Conservation (phyloP, 2,888 invertebrate genomes). For the Hirtodrosophila confusa region DNA sequence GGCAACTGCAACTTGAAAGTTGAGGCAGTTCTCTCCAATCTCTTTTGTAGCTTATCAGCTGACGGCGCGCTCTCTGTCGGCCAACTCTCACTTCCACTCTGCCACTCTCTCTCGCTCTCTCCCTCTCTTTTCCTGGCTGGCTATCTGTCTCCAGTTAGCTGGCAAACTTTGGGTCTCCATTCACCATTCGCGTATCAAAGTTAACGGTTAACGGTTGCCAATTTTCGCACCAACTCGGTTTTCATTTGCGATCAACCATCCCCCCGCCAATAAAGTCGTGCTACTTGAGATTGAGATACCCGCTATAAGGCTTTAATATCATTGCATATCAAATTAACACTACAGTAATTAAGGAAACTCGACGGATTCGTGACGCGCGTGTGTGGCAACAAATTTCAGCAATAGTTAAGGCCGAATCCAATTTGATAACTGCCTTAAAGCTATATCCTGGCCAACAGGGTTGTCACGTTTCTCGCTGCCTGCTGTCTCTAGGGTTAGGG, state of each 20-base stretch:
- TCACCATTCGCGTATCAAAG: conserved; percentile 72
- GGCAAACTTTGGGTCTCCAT: conserved; percentile 24
- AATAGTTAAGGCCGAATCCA: too few species aligned
- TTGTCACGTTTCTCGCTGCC: conserved; percentile 5
- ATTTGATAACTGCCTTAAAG: too few species aligned
- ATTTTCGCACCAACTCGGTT: conserved; percentile 33
- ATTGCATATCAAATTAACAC: conserved; percentile 23
- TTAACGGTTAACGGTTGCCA: conserved; percentile 70
- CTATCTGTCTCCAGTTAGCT: not conserved
- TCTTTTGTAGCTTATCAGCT: too few species aligned
- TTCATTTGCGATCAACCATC: conserved; percentile 2
- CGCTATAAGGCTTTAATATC: too few species aligned
- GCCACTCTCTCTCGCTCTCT: conserved; percentile 6
- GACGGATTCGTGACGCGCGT: conserved; percentile 12
- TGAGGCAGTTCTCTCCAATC: conserved; percentile 5
- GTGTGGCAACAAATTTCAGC: not conserved
- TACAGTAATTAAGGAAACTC: conserved; percentile 5
- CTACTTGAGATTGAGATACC: too few species aligned
- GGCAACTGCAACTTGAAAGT: conserved; percentile 25
- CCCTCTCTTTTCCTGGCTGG: conserved; percentile 2
- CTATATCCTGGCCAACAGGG: too few species aligned
- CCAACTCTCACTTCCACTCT: conserved; percentile 17
- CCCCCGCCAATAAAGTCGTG: too few species aligned
- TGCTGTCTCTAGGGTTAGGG: conserved; percentile 20
- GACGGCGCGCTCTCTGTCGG: conserved; percentile 4